Conservation (phyloP, 2,113 vertebrate species). For the Falco punctatus region DNA sequence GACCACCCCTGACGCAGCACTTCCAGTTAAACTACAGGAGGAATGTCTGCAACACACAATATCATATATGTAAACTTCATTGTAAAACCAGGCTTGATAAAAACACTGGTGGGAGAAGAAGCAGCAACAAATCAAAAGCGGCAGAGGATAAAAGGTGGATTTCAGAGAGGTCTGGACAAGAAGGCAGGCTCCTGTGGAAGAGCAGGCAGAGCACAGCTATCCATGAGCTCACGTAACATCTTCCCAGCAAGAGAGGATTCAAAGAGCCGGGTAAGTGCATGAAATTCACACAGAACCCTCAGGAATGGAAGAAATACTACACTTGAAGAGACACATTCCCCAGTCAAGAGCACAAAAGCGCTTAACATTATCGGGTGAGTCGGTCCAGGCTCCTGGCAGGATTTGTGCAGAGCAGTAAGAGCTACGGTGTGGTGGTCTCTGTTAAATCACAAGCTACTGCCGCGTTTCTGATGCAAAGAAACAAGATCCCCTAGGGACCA, state of each 20-base stretch:
- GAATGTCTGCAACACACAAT: neutral
- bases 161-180: neutral
- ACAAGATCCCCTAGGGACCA: neutral
- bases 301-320: neutral
- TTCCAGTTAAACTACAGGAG: neutral
- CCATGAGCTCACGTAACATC: neutral
- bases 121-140: constrained; percentile 41
- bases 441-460: neutral
- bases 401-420: neutral
- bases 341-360: neutral
- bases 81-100: neutral
- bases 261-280: constrained; percentile 23
- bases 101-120: constrained; percentile 12
- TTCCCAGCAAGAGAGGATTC: neutral
- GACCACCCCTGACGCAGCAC: neutral
- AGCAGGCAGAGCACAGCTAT: neutral
- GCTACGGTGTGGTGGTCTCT: neutral
- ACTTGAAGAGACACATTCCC: neutral
- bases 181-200: neutral
- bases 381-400: neutral
- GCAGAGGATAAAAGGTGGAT: constrained; percentile 36
- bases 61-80: neutral
- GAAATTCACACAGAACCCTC: neutral
- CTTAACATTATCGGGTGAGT: neutral
- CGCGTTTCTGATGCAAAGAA: neutral